A percentile compares a stretch with the other conserved stretches of the same genome.
These are phyloP conservation scores for Drosophila nannoptera DNA, from an alignment of 1,140 invertebrate species.

Conservation along the genomic window DNA sequence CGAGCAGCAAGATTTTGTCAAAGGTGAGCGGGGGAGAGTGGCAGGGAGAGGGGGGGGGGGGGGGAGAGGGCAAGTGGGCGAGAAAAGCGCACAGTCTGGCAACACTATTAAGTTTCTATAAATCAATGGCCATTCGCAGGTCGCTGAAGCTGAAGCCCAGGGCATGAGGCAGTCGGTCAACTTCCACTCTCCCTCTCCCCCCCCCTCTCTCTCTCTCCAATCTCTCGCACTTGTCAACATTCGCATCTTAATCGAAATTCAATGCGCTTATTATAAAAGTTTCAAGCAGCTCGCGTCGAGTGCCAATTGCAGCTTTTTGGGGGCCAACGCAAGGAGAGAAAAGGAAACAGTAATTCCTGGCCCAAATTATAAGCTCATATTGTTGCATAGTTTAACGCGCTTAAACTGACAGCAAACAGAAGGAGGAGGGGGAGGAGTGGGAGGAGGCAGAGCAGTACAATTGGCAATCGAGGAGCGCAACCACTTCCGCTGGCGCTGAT, in stretches of 20 bases:
- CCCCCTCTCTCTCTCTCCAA: no score
- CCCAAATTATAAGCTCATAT: constrained; percentile 45
- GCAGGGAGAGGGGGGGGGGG: no score
- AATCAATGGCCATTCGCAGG: constrained; percentile 55
- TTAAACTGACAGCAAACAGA: constrained; percentile 4
- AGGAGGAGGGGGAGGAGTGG: no score
- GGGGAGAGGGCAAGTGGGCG: not conserved
- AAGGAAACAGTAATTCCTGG: no score
- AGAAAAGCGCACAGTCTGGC: constrained; percentile 11
- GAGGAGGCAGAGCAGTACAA: constrained; percentile 36
- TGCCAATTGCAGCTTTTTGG: constrained; percentile 31
- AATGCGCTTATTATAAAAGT: constrained; percentile 62
- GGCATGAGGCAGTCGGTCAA: no score
- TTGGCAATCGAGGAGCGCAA: constrained; percentile 58
- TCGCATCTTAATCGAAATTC: constrained; percentile 40
- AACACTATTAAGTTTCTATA: constrained; percentile 59
- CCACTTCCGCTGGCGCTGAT: constrained; percentile 18
- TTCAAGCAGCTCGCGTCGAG: constrained; percentile 32
- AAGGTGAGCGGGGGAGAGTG: no score
- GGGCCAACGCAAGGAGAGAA: not conserved
- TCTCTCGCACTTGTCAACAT: not conserved
- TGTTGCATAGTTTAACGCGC: constrained; percentile 48
- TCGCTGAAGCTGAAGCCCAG: no score
- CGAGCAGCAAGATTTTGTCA: constrained; percentile 7
- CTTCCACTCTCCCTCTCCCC: no score